A percentile compares a stretch with the other conserved stretches of the same genome.
Evolutionary conservation across 2,113 vertebrate species (phyloP).

Genomic region (Sciurus niger): DNA sequence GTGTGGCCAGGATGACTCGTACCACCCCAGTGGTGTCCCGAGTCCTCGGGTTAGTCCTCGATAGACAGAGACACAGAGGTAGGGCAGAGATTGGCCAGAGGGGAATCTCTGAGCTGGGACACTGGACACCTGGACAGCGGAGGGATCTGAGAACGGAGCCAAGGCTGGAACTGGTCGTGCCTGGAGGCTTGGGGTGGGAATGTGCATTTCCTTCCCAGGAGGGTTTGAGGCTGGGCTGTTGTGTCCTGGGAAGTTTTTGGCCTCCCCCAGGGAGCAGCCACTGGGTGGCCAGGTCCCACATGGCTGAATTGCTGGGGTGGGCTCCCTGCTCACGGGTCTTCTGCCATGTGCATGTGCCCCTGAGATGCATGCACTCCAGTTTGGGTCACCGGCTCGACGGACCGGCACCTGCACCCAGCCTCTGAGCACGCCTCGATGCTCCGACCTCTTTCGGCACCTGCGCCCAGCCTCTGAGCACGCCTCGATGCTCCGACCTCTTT

Average conservation of each 20-base stretch:
- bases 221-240: background rate
- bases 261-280: background rate
- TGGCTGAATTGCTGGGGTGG: no score
- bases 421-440: no score
- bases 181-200: background rate
- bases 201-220: background rate
- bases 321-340: no score
- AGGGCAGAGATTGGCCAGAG: background rate
- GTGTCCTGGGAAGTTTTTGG: background rate
- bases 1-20: background rate
- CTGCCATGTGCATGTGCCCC: background rate
- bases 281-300: background rate
- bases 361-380: background rate
- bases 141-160: no score
- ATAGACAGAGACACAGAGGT: background rate
- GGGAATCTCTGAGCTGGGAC: background rate
- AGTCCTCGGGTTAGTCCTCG: background rate
- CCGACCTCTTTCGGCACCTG: no score
- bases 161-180: no score
- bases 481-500: background rate
- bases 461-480: no score
- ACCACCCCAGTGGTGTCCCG: background rate
- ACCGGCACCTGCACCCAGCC: background rate
- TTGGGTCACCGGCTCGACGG: background rate
- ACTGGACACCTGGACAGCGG: background rate